phyloP scores from a whole-genome alignment of 2,113 vertebrate species.

The Cygnus atratus region DNA sequence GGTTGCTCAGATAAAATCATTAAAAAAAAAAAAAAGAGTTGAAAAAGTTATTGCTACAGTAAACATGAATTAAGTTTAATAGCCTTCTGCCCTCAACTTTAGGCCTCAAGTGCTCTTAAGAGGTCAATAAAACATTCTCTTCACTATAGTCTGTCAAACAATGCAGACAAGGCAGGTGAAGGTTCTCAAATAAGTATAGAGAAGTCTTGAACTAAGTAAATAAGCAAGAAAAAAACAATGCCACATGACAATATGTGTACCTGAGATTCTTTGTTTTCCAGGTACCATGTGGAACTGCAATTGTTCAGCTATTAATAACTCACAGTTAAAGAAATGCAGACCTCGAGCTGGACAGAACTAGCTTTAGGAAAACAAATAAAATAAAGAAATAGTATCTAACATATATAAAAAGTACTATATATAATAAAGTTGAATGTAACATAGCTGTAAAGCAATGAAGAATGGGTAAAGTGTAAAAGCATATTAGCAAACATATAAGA shows the following conservation, averaged over 20 bases:
- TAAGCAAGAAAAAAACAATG: not conserved
- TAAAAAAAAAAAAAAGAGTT: not conserved
- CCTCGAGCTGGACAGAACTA: not conserved
- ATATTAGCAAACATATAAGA: not conserved
- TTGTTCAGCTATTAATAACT: not conserved
- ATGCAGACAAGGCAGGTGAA: conserved; percentile 32
- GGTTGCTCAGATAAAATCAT: not conserved
- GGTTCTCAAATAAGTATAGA: conserved; percentile 18
- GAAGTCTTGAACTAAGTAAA: conserved; percentile 2
- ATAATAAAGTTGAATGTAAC: not conserved
- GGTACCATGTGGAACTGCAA: fast-evolving
- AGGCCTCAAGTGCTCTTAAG: conserved; percentile 16
- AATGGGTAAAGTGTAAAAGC: not conserved
- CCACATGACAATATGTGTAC: fast-evolving
- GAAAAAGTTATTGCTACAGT: conserved; percentile 11
- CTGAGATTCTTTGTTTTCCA: not conserved
- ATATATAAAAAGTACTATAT: not conserved
- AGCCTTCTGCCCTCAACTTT: not conserved
- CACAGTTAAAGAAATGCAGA: not conserved
- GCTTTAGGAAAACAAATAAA: not conserved
- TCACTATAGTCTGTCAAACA: conserved; percentile 33
- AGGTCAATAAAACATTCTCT: conserved; percentile 29
- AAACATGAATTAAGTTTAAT: conserved; percentile 33
- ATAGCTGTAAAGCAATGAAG: not conserved
- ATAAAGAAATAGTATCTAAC: not conserved